These are phyloP conservation scores for Mormyrus lacerda DNA, from an alignment of 2,113 vertebrate species.

Conservation along the genomic window DNA sequence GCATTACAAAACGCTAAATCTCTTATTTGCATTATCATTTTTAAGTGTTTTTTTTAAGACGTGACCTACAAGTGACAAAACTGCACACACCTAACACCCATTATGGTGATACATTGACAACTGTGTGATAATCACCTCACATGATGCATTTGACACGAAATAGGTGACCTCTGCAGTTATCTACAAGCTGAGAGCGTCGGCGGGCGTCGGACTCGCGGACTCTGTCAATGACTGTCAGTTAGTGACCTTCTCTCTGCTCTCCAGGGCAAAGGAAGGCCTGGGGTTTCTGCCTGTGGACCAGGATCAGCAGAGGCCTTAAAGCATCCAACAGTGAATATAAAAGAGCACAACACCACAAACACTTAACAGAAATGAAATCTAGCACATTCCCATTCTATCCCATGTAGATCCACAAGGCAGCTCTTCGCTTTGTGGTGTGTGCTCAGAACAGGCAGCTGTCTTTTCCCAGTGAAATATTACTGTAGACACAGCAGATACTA, in stretches of 20 bases:
- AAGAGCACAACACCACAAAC: not conserved
- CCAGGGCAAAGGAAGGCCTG: not conserved
- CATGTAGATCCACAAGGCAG: not conserved
- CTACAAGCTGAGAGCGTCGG: not conserved
- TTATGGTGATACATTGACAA: conserved; percentile 30
- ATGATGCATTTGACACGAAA: conserved; percentile 20
- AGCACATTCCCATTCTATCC: not conserved
- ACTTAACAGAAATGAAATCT: not conserved
- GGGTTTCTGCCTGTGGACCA: not conserved
- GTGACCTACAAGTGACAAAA: conserved; percentile 35
- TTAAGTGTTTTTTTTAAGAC: conserved; percentile 36
- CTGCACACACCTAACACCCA: conserved; percentile 34
- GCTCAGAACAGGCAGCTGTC: not conserved
- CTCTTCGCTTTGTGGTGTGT: no score
- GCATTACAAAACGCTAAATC: not conserved
- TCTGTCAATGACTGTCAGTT: not conserved
- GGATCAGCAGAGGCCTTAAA: not conserved
- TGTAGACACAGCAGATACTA: not conserved
- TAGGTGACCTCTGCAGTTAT: conserved; percentile 1
- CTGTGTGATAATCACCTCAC: conserved; percentile 21
- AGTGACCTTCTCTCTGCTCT: not conserved
- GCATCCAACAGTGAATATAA: not conserved
- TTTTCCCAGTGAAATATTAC: not conserved
- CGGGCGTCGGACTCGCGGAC: not conserved
- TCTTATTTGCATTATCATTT: conserved; percentile 18